These are phyloP conservation scores for Phalanger gymnotis DNA, from an alignment of 2,797 vertebrate genomes.

Conservation along the genomic window DNA sequence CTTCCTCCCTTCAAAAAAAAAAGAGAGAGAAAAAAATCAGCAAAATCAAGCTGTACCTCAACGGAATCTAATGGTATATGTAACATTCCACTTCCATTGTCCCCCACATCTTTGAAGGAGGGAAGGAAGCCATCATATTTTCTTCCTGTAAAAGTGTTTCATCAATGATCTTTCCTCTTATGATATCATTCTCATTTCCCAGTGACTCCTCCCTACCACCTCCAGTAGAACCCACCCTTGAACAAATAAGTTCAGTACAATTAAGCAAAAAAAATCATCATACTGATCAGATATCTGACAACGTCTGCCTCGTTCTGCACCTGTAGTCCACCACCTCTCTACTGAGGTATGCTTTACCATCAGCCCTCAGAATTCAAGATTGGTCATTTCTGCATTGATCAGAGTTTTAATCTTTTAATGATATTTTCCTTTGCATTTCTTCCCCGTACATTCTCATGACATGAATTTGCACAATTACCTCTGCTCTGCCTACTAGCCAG, in stretches of 20 bases:
- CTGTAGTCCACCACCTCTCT: background rate
- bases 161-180: background rate
- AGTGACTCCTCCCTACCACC: background rate
- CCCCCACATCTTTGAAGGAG: background rate
- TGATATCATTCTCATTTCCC: background rate
- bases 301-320: background rate
- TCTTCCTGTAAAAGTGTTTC: background rate
- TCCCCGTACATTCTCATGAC: background rate
- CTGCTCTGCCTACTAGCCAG: background rate
- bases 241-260: background rate
- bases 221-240: background rate
- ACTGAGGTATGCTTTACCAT: background rate
- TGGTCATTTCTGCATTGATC: background rate
- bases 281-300: background rate
- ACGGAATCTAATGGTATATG: background rate
- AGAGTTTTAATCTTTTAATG: background rate
- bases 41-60: background rate
- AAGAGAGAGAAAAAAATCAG: background rate
- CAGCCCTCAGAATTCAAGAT: background rate
- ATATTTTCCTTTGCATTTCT: background rate
- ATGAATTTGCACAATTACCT: background rate
- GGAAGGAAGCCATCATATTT: background rate
- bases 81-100: background rate
- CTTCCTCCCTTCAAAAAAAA: too few relatives aligned
- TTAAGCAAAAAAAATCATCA: background rate